Conservation (phyloP, 2,797 vertebrate species). For the Propithecus perrieri region DNA sequence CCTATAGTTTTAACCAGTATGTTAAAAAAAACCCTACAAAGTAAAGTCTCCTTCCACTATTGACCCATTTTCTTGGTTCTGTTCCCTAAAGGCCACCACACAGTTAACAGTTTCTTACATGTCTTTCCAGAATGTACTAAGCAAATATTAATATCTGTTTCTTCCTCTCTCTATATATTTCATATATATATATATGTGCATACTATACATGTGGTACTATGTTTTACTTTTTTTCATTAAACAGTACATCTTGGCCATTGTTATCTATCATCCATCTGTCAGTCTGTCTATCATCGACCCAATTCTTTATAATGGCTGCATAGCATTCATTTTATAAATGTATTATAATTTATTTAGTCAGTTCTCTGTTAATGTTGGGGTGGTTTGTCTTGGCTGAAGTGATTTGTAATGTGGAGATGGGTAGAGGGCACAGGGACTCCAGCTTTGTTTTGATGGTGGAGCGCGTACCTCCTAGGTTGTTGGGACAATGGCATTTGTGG, state of each 20-base stretch:
- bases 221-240: not conserved
- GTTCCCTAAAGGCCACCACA: not conserved
- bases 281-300: not conserved
- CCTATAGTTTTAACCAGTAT: not conserved
- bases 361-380: not conserved
- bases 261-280: not conserved
- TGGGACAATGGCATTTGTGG: not conserved
- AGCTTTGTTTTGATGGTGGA: not conserved
- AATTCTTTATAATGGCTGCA: constrained; percentile 1
- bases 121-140: not conserved
- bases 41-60: not conserved
- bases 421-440: not conserved
- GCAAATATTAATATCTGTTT: not conserved
- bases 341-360: constrained; percentile 21
- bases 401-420: not conserved
- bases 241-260: not conserved
- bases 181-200: not conserved
- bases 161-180: not conserved
- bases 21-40: not conserved
- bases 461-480: not conserved
- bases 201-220: not conserved
- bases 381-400: not conserved
- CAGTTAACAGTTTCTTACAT: not conserved
- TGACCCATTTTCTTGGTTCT: not conserved
- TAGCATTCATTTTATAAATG: constrained; percentile 1